Conservation (phyloP, 2,888 invertebrate species). For the Rotaria socialis region DNA sequence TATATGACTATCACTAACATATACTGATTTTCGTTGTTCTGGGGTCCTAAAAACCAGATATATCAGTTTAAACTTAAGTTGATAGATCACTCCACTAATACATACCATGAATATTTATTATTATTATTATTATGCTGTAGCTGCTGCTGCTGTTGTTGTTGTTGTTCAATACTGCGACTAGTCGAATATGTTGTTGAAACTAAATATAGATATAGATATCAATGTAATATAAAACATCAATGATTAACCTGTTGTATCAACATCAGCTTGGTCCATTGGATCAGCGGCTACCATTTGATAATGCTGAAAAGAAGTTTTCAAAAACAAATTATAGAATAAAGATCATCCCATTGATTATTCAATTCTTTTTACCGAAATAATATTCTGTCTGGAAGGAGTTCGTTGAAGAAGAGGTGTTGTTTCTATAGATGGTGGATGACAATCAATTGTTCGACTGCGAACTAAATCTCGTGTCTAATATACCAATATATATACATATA, state of each 20-base stretch:
- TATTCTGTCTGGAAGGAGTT: background rate
- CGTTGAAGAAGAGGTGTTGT: background rate
- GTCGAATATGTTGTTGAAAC: background rate
- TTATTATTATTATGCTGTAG: background rate
- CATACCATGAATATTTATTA: conserved; percentile 1
- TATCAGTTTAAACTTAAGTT: too few species aligned
- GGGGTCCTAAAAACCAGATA: background rate
- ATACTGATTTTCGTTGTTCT: background rate
- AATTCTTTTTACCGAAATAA: background rate
- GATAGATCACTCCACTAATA: background rate
- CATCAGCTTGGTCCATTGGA: background rate
- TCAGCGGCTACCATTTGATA: background rate
- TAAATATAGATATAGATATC: too few species aligned
- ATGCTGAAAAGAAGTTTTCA: background rate
- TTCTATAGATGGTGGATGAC: background rate
- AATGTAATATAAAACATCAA: background rate
- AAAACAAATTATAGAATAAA: too few species aligned
- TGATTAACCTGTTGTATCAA: background rate
- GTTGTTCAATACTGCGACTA: background rate
- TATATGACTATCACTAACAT: conserved; percentile 28
- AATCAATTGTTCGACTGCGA: background rate
- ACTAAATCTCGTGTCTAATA: conserved; percentile 4
- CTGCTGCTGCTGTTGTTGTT: background rate
- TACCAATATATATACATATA: background rate
- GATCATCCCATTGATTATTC: background rate